A percentile compares a stretch with the other conserved stretches of the same genome.
These are phyloP conservation scores for Hesperophylax magnus DNA, from an alignment of 1,140 invertebrate species.

Conservation along the genomic window DNA sequence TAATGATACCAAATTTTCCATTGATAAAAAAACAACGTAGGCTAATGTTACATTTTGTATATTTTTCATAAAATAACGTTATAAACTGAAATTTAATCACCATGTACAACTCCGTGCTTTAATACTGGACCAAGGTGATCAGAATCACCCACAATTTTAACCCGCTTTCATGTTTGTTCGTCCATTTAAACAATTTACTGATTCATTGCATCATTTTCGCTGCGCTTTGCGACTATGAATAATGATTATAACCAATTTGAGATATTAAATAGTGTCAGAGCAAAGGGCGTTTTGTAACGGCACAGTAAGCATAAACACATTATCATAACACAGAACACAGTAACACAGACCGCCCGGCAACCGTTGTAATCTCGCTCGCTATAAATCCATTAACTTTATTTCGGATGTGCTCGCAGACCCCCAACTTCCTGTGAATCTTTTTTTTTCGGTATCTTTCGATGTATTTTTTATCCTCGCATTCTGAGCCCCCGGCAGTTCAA, in stretches of 20 bases:
- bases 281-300: not conserved
- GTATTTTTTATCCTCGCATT: constrained; percentile 4
- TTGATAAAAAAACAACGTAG: too few species aligned
- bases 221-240: not conserved
- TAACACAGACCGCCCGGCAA: not conserved
- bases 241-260: not conserved
- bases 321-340: not conserved
- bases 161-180: too few species aligned
- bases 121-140: too few species aligned
- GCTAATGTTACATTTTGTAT: too few species aligned
- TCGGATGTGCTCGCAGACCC: constrained; percentile 12
- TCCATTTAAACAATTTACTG: too few species aligned
- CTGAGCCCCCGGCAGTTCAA: not conserved
- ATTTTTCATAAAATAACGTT: too few species aligned
- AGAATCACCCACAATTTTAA: not conserved
- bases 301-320: too few species aligned
- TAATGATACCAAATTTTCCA: too few species aligned
- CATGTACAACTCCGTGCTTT: too few species aligned
- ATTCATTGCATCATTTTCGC: not conserved
- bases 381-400: constrained; percentile 21
- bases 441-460: not conserved
- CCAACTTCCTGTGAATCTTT: not conserved
- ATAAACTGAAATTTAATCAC: too few species aligned
- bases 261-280: constrained; percentile 8
- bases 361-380: not conserved